phyloP scores from a whole-genome alignment of 2,888 invertebrate genomes.

The Phasia obesa region DNA sequence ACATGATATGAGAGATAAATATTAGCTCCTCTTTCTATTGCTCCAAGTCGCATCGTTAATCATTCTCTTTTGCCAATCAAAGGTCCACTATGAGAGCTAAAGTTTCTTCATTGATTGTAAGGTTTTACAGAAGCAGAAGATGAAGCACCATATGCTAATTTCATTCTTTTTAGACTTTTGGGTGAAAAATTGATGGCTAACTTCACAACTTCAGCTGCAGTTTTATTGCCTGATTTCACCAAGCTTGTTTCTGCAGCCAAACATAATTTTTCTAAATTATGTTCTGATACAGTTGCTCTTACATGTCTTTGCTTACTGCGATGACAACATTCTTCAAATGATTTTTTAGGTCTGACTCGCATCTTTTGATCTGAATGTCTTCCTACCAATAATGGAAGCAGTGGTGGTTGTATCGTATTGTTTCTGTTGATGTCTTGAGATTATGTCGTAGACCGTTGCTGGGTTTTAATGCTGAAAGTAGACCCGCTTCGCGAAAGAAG shows the following conservation, averaged over 20 bases:
- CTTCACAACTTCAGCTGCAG: background rate
- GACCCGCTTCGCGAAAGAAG: no score
- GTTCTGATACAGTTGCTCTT: background rate
- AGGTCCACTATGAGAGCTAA: no score
- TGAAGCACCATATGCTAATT: background rate
- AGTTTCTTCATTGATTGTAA: background rate
- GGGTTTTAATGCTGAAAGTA: no score
- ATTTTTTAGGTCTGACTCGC: conserved; percentile 1
- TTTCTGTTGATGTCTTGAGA: no score
- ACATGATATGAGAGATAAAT: no score
- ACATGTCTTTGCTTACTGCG: background rate
- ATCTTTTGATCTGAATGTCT: background rate
- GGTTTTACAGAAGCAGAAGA: background rate
- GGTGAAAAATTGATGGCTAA: background rate
- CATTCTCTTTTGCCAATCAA: no score
- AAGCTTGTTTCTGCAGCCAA: background rate
- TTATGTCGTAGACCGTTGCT: no score
- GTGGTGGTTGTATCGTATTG: no score
- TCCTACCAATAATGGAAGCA: no score
- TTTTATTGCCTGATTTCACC: background rate
- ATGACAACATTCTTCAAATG: background rate
- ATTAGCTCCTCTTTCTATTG: no score
- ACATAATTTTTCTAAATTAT: background rate
- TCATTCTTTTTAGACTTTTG: conserved; percentile 10
- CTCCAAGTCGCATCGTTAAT: no score